These are phyloP conservation scores for Neodon shergylaensis DNA, from an alignment of 2,113 vertebrate genomes.

Conservation along the genomic window DNA sequence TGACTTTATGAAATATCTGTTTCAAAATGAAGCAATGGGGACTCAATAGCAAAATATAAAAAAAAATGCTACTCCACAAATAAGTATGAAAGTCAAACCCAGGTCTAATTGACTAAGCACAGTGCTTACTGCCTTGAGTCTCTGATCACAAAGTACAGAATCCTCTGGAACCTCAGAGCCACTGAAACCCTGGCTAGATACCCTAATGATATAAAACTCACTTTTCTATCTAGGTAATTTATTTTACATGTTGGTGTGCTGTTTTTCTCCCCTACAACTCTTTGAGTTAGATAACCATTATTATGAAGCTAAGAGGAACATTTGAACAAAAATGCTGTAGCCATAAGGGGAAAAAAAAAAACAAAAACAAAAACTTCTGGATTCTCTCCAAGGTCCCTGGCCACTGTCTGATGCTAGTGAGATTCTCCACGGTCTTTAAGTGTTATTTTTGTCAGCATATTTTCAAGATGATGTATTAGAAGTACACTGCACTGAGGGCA, in stretches of 20 bases:
- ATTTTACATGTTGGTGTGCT: not conserved
- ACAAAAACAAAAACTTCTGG: not conserved
- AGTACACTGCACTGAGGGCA: not conserved
- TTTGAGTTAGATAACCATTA: not conserved
- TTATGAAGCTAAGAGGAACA: not conserved
- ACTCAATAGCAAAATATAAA: not conserved
- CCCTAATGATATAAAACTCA: not conserved
- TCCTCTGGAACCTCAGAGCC: not conserved
- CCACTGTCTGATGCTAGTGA: not conserved
- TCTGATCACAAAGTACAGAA: not conserved
- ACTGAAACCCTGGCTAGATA: not conserved
- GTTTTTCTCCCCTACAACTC: not conserved
- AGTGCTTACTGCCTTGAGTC: not conserved
- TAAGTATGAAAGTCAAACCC: not conserved
- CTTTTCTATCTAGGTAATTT: not conserved
- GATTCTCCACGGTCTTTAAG: not conserved
- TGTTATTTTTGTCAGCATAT: not conserved
- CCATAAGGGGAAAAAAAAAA: not conserved
- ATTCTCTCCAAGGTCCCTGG: not conserved
- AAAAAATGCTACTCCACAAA: not conserved
- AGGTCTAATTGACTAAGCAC: not conserved
- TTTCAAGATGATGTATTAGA: constrained; percentile 33
- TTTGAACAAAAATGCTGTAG: not conserved
- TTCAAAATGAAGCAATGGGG: not conserved
- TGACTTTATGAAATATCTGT: not conserved